Evolutionary conservation across 2,888 invertebrate genomes (phyloP).

Genomic region (Dusona sp.): DNA sequence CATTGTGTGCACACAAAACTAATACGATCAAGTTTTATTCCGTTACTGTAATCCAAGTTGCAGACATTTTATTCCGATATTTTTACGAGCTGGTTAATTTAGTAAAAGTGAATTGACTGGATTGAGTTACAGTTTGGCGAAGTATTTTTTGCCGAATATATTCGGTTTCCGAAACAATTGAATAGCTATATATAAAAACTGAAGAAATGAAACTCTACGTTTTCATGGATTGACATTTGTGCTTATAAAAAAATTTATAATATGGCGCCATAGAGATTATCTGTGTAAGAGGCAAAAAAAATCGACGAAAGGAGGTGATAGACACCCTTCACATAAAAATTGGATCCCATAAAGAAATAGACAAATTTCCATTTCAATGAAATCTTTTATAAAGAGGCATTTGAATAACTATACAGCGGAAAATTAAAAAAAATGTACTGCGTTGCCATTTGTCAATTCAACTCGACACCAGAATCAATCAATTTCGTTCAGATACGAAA

Average conservation of each 20-base stretch:
- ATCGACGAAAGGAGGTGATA: neutral
- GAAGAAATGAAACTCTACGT: no score
- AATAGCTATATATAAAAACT: no score
- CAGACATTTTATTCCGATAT: neutral
- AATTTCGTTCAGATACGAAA: neutral
- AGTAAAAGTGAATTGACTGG: neutral
- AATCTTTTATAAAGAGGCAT: neutral
- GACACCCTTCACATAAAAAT: neutral
- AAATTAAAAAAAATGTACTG: neutral
- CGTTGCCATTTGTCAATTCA: neutral
- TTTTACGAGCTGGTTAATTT: neutral
- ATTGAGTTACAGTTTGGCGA: neutral
- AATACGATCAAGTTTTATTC: neutral
- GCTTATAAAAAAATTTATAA: neutral
- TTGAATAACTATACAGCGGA: neutral
- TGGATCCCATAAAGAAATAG: neutral
- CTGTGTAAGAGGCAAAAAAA: neutral
- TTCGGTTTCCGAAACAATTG: neutral
- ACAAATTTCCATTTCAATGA: neutral
- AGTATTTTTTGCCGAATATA: neutral
- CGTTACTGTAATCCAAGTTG: neutral
- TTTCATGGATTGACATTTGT: neutral
- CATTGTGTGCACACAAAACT: neutral
- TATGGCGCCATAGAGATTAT: neutral
- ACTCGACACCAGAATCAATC: neutral